Base-by-base conservation (phyloP, 1,140 invertebrate species). In the Venustaconcha ellipsiformis region DNA sequence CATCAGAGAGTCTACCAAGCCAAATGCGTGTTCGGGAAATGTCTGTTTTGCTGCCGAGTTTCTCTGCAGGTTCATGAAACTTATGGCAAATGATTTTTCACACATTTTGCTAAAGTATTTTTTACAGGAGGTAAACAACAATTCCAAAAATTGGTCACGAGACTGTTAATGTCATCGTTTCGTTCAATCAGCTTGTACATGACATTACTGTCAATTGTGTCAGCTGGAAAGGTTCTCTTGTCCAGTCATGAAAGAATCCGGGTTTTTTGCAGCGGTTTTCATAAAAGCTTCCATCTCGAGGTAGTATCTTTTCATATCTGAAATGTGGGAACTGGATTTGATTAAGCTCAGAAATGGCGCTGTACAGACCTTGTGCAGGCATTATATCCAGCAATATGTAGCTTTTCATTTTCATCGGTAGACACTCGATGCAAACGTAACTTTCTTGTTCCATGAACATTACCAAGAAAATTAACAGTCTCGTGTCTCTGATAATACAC, bases 371-470 rank as follows among this genome's bases (percentile, higher is more conserved):
- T 48, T 48, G 37, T 48, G 37, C 37, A 48, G 37, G 5, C 11
- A 4, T 62, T 62, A 13, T 11, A 62, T 18, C 14, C 59, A 18
- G 59, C 8, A 18, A 13, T 62, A 62, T 62, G 23, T 62, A n/a
- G 5, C 8, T 12, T 23, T 48, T 48, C 37, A 1, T 48, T n/a
- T 62, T 6, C 59, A 12, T 14, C 11, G 2, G 59, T 14, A 62
- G 23, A 23, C 37, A 62, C 59, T 18, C 59, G 8, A 18, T 62
- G 59, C 59, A 62, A 62, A 23, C 5, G 8, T 62, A 62, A 23
- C 11, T 62, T 62, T 62, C 8, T 62, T 62, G 59, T 20, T 18
- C 59, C 59, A 62, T 62, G 59, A 62, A 62, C 59, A 62, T 62
- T 62, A n/a, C 5, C 59, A 18, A 62, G 23, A 23, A 62, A 14